phyloP scores from a whole-genome alignment of 2,113 vertebrate genomes.

The Candoia aspera region DNA sequence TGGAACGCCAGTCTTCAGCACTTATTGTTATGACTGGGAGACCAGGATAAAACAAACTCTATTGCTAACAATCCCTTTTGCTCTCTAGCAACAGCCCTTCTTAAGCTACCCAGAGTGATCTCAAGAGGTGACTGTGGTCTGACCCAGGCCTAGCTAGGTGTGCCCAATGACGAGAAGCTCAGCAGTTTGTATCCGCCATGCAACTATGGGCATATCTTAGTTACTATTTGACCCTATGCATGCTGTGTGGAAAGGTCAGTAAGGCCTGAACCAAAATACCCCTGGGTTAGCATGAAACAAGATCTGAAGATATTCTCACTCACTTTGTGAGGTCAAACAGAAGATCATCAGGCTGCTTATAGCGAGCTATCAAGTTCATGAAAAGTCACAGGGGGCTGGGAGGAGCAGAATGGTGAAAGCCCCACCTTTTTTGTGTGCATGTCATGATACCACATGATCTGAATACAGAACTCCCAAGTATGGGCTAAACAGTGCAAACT shows the following conservation, averaged over 20 bases:
- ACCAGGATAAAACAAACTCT: not conserved
- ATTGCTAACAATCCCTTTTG: not conserved
- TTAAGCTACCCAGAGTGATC: not conserved
- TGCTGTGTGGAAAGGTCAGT: not conserved
- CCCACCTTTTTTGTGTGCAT: not conserved
- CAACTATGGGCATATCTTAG: not conserved
- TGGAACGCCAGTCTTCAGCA: not conserved
- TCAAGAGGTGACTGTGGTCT: not conserved
- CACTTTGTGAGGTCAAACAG: not conserved
- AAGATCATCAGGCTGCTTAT: not conserved
- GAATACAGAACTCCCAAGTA: not conserved
- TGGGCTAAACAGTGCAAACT: not conserved
- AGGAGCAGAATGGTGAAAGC: not conserved
- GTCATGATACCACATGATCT: not conserved
- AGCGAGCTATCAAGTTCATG: not conserved
- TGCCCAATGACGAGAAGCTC: not conserved
- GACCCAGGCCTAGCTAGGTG: not conserved
- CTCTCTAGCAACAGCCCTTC: not conserved
- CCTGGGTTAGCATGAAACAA: not conserved
- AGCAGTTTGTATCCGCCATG: not conserved
- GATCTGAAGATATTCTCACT: not conserved
- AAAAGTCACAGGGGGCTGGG: not conserved
- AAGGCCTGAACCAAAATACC: not conserved
- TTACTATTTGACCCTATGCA: not conserved
- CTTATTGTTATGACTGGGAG: not conserved